A percentile compares a stretch with the other conserved stretches of the same genome.
These are phyloP conservation scores for Luperina nickerlii DNA, from an alignment of 2,888 invertebrate species.

Conservation along the genomic window DNA sequence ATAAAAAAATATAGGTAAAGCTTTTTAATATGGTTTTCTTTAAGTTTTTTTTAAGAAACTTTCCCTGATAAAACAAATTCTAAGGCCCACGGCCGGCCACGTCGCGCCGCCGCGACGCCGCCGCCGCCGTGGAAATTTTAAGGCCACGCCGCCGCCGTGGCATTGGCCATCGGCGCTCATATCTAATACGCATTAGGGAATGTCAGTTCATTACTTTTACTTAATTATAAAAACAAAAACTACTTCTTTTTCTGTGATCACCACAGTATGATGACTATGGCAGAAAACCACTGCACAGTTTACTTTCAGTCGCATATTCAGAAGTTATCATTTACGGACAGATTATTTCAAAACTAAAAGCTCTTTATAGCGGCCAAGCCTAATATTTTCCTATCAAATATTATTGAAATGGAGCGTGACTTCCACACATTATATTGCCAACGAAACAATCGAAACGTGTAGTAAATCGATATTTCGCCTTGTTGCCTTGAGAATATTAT, in stretches of 20 bases:
- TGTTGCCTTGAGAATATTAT: constrained; percentile 56
- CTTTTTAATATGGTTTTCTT: too few relatives aligned
- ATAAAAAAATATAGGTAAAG: too few relatives aligned
- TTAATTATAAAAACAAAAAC: neutral
- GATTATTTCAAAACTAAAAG: neutral
- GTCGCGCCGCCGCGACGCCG: too few relatives aligned
- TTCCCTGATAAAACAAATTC: too few relatives aligned
- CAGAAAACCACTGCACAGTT: neutral
- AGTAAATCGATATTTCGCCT: constrained; percentile 47
- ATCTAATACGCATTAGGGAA: neutral
- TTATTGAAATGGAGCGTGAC: constrained; percentile 52
- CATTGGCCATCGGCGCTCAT: too few relatives aligned
- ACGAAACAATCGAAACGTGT: constrained; percentile 39
- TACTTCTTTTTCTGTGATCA: neutral
- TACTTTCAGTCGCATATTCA: neutral
- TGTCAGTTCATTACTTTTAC: neutral
- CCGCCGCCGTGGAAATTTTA: too few relatives aligned
- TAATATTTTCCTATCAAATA: constrained; percentile 26
- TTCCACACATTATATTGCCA: constrained; percentile 43
- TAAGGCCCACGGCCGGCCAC: too few relatives aligned
- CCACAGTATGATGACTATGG: neutral
- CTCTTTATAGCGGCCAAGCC: neutral
- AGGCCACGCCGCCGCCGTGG: too few relatives aligned
- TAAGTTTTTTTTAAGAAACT: too few relatives aligned
- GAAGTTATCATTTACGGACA: neutral